Conservation (phyloP, 2,797 vertebrate species). For the Oreortyx pictus region DNA sequence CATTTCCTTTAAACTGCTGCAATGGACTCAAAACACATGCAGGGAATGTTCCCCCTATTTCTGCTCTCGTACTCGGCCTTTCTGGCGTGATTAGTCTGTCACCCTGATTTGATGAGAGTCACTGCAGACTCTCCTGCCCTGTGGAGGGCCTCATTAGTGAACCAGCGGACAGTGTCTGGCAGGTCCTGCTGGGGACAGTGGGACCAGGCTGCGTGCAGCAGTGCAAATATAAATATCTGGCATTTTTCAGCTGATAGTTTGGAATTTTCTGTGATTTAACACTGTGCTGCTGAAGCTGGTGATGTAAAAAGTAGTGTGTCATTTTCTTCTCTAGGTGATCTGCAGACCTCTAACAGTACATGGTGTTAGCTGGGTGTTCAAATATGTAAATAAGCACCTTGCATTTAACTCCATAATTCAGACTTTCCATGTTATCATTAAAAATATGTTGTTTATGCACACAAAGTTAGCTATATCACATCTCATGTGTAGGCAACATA, state of each 20-base stretch:
- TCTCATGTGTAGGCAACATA: neutral
- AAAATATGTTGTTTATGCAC: neutral
- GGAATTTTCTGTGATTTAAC: constrained; percentile 1
- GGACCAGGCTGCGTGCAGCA: neutral
- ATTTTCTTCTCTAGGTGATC: neutral
- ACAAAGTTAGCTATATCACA: neutral
- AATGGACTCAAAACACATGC: constrained; percentile 68
- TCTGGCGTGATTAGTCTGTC: constrained; percentile 63
- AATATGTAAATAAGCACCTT: neutral
- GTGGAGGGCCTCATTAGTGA: neutral
- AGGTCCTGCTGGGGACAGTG: neutral
- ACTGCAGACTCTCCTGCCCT: neutral
- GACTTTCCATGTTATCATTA: neutral
- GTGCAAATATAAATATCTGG: neutral
- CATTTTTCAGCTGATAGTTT: neutral
- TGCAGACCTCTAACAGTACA: neutral
- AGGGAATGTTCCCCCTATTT: constrained; percentile 36
- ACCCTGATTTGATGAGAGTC: constrained; percentile 38
- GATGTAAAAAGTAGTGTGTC: neutral
- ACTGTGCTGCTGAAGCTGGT: neutral
- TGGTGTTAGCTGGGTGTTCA: neutral
- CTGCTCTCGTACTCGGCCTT: neutral
- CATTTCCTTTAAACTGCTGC: constrained; percentile 73
- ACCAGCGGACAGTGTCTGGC: neutral
- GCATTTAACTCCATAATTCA: neutral